phyloP scores from a whole-genome alignment of 2,888 invertebrate genomes.

The Actias luna region DNA sequence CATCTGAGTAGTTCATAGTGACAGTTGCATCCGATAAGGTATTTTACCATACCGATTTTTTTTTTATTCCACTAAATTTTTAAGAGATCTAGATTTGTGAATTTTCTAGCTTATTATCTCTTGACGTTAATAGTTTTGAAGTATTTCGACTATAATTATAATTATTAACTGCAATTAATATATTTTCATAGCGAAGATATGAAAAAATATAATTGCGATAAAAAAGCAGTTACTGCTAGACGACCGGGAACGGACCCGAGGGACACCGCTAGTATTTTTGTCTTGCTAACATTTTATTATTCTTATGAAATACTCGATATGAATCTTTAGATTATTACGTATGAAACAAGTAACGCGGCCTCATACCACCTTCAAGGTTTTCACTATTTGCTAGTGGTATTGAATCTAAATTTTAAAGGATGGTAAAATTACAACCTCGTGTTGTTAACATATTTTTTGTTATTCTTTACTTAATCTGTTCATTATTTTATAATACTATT shows the following conservation, averaged over 20 bases:
- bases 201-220: background rate
- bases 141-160: no score
- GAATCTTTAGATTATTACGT: background rate
- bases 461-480: constrained; percentile 33
- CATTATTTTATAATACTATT: constrained; percentile 43
- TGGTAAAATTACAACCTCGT: constrained; percentile 42
- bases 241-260: no score
- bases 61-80: no score
- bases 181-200: no score
- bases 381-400: constrained; percentile 27
- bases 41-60: no score
- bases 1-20: no score
- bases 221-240: no score
- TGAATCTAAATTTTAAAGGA: constrained; percentile 34
- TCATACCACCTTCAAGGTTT: constrained; percentile 28
- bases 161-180: background rate
- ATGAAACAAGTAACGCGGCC: constrained; percentile 5
- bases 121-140: no score
- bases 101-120: no score
- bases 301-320: background rate
- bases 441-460: constrained; percentile 36
- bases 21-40: no score
- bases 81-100: no score
- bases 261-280: no score
- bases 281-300: background rate